These are phyloP conservation scores for Hydrozoanthus gracilis DNA, from an alignment of 92 coral and sea anemone genomes.

Conservation along the genomic window DNA sequence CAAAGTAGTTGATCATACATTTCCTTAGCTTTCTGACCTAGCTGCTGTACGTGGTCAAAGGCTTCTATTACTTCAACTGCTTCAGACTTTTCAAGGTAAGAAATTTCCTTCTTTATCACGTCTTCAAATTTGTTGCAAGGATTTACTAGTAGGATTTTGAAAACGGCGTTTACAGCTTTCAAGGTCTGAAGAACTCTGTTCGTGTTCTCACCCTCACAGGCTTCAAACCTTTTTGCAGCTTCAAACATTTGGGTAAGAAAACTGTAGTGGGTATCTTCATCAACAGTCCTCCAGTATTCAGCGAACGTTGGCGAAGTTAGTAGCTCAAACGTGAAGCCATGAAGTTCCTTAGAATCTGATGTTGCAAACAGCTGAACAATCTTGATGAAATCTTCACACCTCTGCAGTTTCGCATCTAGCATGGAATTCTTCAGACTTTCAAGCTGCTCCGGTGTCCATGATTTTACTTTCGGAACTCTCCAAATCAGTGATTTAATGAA, in stretches of 20 bases:
- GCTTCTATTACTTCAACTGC: background rate
- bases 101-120: background rate
- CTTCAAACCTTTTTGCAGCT: background rate
- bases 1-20: background rate
- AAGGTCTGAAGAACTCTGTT: background rate
- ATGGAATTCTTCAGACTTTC: slow-evolving; percentile 21
- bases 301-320: background rate
- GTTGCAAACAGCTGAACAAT: slow-evolving; percentile 1
- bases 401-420: slow-evolving; percentile 54
- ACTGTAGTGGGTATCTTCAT: background rate
- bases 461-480: slow-evolving; percentile 20
- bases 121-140: background rate
- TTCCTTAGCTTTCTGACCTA: background rate
- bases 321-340: background rate
- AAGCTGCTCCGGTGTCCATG: background rate
- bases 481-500: slow-evolving; percentile 45
- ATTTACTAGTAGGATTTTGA: background rate
- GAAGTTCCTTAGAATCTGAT: slow-evolving; percentile 26
- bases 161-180: background rate
- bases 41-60: slow-evolving; percentile 8
- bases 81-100: background rate
- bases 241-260: background rate
- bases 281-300: slow-evolving; percentile 19
- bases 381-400: background rate
- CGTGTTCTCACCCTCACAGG: background rate